A percentile compares a stretch with the other conserved stretches of the same genome.
phyloP scores from a whole-genome alignment of 2,113 vertebrate species.

The Dicentrarchus labrax region DNA sequence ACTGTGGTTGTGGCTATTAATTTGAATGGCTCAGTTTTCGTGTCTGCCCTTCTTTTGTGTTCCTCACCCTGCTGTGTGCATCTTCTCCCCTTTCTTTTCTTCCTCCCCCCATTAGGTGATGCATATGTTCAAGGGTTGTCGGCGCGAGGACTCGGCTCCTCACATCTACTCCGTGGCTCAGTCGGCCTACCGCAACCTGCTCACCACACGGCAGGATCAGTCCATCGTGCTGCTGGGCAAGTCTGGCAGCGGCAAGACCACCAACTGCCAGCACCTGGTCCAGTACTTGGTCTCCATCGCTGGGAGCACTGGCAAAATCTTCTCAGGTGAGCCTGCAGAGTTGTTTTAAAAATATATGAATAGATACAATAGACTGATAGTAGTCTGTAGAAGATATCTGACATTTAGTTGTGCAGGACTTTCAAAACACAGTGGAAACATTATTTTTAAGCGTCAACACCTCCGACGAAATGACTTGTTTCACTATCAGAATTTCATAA shows the following conservation, averaged over 20 bases:
- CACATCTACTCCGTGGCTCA: constrained; percentile 96
- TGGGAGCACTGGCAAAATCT: constrained; percentile 92
- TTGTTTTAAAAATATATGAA: neutral
- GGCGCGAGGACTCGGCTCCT: constrained; percentile 92
- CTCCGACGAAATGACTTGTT: too few species aligned
- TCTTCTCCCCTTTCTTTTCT: neutral
- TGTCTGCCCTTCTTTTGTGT: neutral
- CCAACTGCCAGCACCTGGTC: constrained; percentile 95
- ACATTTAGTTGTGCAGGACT: neutral
- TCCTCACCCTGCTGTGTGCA: neutral
- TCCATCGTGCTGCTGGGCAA: constrained; percentile 92
- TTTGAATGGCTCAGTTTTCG: neutral
- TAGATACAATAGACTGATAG: neutral
- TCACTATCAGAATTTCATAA: too few species aligned
- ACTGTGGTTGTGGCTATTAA: neutral
- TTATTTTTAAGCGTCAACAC: too few species aligned
- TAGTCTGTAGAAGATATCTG: too few species aligned
- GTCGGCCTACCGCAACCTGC: constrained; percentile 91
- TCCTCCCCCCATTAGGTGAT: constrained; percentile 86
- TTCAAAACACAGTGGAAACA: too few species aligned
- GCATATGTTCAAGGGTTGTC: constrained; percentile 99
- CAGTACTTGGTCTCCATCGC: constrained; percentile 95
- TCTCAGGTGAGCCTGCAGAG: constrained; percentile 85
- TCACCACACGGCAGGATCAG: constrained; percentile 97
- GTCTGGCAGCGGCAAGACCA: constrained; percentile 95